Evolutionary conservation across 1,140 invertebrate species (phyloP).

Genomic region (Lineus longissimus): DNA sequence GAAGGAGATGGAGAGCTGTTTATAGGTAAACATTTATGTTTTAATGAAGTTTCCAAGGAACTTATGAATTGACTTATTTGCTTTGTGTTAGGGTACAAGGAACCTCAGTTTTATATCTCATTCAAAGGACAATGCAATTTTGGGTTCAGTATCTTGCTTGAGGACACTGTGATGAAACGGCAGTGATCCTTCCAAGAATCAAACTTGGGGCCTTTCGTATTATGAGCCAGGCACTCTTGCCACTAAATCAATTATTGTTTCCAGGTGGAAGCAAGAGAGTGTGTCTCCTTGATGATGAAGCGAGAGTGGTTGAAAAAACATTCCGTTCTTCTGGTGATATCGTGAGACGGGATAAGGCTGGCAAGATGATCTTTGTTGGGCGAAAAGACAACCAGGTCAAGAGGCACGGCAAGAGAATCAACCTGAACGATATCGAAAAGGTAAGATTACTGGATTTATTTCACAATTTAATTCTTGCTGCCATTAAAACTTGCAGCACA

Average conservation of each 20-base stretch:
- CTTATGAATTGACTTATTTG: too few species aligned
- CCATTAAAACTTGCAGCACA: too few species aligned
- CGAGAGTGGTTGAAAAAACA: background rate
- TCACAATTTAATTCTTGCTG: background rate
- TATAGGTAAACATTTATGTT: conserved; percentile 42
- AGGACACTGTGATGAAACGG: too few species aligned
- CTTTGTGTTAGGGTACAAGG: too few species aligned
- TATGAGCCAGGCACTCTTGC: too few species aligned
- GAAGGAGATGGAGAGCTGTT: conserved; percentile 52
- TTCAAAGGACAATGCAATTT: too few species aligned
- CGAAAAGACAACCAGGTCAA: conserved; percentile 69
- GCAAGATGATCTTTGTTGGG: conserved; percentile 62
- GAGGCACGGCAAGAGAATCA: conserved; percentile 67
- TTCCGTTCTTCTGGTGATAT: conserved; percentile 67
- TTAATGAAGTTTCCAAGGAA: too few species aligned
- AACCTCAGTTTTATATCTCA: too few species aligned
- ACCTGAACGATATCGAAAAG: conserved; percentile 62
- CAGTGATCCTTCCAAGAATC: too few species aligned
- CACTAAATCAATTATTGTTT: background rate
- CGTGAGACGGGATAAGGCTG: conserved; percentile 49
- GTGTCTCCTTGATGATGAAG: conserved; percentile 36
- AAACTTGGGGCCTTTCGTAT: too few species aligned
- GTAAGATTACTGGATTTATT: conserved; percentile 29
- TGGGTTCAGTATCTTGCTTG: too few species aligned
- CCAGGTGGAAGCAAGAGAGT: conserved; percentile 33